These are phyloP conservation scores for Fringilla coelebs DNA, from an alignment of 2,797 vertebrate species.

Conservation along the genomic window DNA sequence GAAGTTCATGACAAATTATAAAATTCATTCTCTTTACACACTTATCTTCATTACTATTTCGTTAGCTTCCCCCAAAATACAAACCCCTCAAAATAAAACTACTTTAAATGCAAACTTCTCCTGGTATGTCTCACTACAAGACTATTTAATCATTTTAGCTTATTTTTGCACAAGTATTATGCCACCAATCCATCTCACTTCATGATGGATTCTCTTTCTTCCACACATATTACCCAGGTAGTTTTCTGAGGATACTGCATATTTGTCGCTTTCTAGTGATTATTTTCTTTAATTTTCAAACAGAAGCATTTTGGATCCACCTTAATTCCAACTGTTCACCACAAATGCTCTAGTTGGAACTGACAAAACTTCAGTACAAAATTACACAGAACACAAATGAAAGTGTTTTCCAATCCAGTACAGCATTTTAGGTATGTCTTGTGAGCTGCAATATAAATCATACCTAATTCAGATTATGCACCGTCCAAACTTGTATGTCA, in stretches of 20 bases:
- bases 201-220: not conserved
- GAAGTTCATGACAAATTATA: not conserved
- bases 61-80: not conserved
- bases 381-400: not conserved
- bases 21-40: not conserved
- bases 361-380: not conserved
- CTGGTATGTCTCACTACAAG: not conserved
- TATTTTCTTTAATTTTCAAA: not conserved
- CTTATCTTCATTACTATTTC: not conserved
- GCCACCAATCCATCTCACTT: not conserved
- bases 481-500: not conserved
- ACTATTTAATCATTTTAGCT: not conserved
- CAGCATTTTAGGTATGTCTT: not conserved
- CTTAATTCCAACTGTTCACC: not conserved
- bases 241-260: not conserved
- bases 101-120: not conserved
- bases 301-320: not conserved
- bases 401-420: not conserved
- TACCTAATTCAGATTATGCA: not conserved
- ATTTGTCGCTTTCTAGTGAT: not conserved
- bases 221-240: not conserved
- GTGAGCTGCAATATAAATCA: not conserved
- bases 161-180: not conserved
- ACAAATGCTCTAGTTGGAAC: not conserved
- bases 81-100: not conserved